Conservation (phyloP, 1,140 invertebrate genomes). For the Phenacoccus solenopsis region DNA sequence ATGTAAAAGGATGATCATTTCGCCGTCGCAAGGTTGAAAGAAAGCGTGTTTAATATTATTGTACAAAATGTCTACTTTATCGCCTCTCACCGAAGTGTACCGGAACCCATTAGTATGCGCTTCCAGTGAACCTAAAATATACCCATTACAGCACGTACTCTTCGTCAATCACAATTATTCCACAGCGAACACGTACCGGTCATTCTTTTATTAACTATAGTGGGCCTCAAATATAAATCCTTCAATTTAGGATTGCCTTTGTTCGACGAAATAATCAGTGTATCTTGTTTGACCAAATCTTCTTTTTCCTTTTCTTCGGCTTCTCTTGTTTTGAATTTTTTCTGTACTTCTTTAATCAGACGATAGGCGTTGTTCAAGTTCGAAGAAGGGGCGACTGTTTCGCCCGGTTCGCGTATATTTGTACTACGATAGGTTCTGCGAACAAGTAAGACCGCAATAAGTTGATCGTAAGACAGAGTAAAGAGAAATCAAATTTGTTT, state of each 20-base stretch:
- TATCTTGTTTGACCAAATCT: conserved; percentile 97
- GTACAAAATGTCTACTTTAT: conserved; percentile 98
- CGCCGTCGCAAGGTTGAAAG: conserved; percentile 98
- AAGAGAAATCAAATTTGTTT: too few species aligned
- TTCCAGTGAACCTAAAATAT: conserved; percentile 54
- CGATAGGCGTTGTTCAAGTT: conserved; percentile 95
- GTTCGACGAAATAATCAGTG: conserved; percentile 83
- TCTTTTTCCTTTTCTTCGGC: conserved; percentile 98
- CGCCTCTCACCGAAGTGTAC: conserved; percentile 93
- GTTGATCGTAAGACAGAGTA: too few species aligned
- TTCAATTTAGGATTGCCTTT: conserved; percentile 98
- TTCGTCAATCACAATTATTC: background rate
- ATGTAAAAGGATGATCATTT: conserved; percentile 99
- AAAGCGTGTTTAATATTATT: conserved; percentile 99
- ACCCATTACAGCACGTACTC: background rate
- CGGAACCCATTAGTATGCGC: conserved; percentile 96
- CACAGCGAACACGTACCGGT: conserved; percentile 42
- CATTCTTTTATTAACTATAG: conserved; percentile 96
- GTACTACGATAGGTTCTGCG: conserved; percentile 91
- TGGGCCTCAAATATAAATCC: conserved; percentile 96
- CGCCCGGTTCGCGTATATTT: conserved; percentile 95
- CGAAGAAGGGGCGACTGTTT: conserved; percentile 83
- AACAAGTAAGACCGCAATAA: too few species aligned
- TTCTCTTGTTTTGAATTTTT: conserved; percentile 95
- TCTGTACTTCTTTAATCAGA: conserved; percentile 98